Evolutionary conservation across 2,888 invertebrate genomes (phyloP).

Genomic region (Endotricha flammealis): DNA sequence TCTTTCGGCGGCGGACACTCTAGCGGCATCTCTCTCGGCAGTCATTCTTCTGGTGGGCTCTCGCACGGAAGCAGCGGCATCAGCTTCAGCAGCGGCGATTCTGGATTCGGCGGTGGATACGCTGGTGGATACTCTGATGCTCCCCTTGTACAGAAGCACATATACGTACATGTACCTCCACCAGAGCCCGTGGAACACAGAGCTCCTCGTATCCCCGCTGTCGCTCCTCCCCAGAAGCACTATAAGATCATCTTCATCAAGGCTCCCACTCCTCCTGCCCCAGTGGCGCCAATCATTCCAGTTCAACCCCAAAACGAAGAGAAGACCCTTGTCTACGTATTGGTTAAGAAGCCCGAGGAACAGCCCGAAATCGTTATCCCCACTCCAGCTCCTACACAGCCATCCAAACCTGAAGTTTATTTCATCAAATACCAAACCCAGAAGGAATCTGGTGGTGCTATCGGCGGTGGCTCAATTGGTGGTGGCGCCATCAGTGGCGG

Average conservation of each 20-base stretch:
- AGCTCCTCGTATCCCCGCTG: constrained; percentile 80
- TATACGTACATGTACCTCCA: constrained; percentile 93
- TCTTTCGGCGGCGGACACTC: constrained; percentile 46
- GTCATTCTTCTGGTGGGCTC: constrained; percentile 26
- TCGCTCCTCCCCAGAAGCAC: constrained; percentile 89
- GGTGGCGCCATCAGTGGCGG: constrained; percentile 53
- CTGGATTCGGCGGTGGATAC: constrained; percentile 59
- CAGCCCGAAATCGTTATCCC: constrained; percentile 89
- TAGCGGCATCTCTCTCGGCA: constrained; percentile 35
- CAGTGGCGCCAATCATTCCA: constrained; percentile 89
- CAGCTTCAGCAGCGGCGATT: constrained; percentile 44
- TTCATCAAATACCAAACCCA: constrained; percentile 91
- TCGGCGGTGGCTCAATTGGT: constrained; percentile 53
- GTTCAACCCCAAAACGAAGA: constrained; percentile 89
- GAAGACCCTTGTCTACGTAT: constrained; percentile 92
- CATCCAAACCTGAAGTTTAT: constrained; percentile 93
- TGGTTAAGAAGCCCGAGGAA: constrained; percentile 93
- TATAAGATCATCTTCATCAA: constrained; percentile 96
- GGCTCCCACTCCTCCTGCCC: constrained; percentile 90
- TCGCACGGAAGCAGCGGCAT: constrained; percentile 24
- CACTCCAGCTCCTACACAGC: constrained; percentile 87
- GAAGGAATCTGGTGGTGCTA: constrained; percentile 64
- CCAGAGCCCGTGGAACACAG: constrained; percentile 88
- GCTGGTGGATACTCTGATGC: constrained; percentile 71
- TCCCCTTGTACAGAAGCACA: constrained; percentile 89